Base-by-base conservation (phyloP, 2,888 invertebrate genomes). In the Bombyx huttoni region DNA sequence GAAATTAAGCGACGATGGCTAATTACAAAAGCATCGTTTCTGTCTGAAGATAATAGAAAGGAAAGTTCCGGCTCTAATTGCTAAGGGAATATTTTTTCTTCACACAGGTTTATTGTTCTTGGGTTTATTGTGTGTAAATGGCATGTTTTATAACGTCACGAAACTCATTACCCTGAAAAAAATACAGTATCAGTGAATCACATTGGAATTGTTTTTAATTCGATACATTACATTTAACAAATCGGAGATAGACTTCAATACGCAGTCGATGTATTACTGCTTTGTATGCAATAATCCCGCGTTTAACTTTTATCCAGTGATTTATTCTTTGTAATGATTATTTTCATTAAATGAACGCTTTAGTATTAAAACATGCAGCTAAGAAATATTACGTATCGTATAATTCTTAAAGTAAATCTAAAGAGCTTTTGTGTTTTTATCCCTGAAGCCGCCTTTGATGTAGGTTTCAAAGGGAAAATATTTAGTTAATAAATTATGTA, bases 151-250 rank as follows among this genome's bases (percentile, higher is more conserved):
- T 46, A 50, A 33, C 47, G 50, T 12, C 47, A 34, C 34, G 40
- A 40, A 40, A 40, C 40, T 40, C 40, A 40, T 40, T 40, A 40
- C 2, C 3, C 12, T 40, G 9, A 3, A 7, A 40, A 40, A 12
- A 12, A 40, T 40, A 40, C 40, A 12, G 40, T 40, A 12, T 40
- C 40, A 40, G 40, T 40, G 40, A 40, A 40, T 10, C 40, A 10
- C 40, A 5, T 40, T 12, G 8, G 8, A 40, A 40, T 12, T 3
- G 40, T 40, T 40, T 40, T 40, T 40, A 40, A 40, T 40, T 40
- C 40, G 60, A 62, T 62, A 62, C 62, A 61, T 67, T 61, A 63
- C 63, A 62, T 61, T 60, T 57, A 24, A 24, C 24, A 24, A 24
- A 24, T 24, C 2, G 24, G 24, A 5, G 24, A 2, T 24, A 24